phyloP scores from a whole-genome alignment of 2,797 vertebrate species.

The Onychomys arenicola region DNA sequence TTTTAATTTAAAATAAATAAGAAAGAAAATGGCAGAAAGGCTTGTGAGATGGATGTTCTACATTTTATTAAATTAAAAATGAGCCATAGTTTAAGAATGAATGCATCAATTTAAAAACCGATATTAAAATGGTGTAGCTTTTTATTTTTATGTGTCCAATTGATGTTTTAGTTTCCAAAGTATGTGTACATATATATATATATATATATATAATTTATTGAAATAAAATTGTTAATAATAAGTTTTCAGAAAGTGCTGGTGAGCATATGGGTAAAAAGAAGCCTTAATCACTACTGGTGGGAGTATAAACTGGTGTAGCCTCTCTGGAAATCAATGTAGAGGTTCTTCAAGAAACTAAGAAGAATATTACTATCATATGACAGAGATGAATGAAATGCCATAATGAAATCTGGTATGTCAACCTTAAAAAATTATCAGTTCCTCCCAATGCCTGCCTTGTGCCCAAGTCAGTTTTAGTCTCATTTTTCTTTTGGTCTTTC shows the following conservation, averaged over 20 bases:
- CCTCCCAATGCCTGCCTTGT: not conserved
- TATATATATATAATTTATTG: not conserved
- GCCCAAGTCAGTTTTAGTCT: not conserved
- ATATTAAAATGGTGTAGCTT: not conserved
- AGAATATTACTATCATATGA: not conserved
- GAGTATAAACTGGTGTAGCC: not conserved
- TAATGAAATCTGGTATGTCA: not conserved
- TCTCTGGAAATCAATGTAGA: not conserved
- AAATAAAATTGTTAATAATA: not conserved
- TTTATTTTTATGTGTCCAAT: not conserved
- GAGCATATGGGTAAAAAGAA: not conserved
- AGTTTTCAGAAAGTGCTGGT: not conserved
- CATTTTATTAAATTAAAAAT: not conserved
- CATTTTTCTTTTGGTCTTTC: not conserved
- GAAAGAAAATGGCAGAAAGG: not conserved
- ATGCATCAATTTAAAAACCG: not conserved
- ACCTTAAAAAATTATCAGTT: not conserved
- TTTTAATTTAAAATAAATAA: not conserved
- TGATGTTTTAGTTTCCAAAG: not conserved
- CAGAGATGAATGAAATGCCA: not conserved
- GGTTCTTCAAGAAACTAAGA: not conserved
- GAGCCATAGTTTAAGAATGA: not conserved
- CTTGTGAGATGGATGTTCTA: not conserved
- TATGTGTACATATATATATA: not conserved
- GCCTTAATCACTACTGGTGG: not conserved